These are phyloP conservation scores for Chrysodeixis includens DNA, from an alignment of 2,888 invertebrate species.

Conservation along the genomic window DNA sequence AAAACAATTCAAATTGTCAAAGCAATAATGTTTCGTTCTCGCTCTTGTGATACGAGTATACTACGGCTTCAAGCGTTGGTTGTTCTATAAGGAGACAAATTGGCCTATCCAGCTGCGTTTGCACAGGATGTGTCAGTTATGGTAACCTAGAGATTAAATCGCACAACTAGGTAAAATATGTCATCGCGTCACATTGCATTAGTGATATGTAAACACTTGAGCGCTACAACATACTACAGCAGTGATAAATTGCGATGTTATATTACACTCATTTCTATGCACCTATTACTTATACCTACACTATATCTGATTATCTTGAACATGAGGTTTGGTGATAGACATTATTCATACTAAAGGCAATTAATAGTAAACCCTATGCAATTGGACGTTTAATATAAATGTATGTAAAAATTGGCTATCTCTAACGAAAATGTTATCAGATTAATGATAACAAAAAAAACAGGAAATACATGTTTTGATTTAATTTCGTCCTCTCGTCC, in stretches of 20 bases:
- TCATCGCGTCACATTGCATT: slow-evolving; percentile 9
- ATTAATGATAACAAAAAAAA: too few relatives aligned
- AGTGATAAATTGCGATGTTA: slow-evolving; percentile 35
- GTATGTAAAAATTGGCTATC: too few relatives aligned
- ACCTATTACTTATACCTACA: slow-evolving; percentile 37
- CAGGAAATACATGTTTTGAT: too few relatives aligned
- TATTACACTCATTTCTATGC: slow-evolving; percentile 19
- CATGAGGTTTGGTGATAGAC: too few relatives aligned
- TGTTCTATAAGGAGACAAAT: background rate
- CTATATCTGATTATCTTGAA: slow-evolving; percentile 43
- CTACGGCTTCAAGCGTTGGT: background rate
- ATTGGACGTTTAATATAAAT: too few relatives aligned
- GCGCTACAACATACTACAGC: slow-evolving; percentile 14
- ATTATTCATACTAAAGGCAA: too few relatives aligned
- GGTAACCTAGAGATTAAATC: slow-evolving; percentile 23
- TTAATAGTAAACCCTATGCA: too few relatives aligned
- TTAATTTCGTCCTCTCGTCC: too few relatives aligned
- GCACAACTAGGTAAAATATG: slow-evolving; percentile 16
- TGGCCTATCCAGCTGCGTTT: slow-evolving; percentile 3
- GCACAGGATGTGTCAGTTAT: slow-evolving; percentile 6
- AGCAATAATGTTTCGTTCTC: background rate
- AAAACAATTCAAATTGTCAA: too few relatives aligned
- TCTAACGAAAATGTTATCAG: too few relatives aligned
- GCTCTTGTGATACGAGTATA: background rate
- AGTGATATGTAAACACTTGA: slow-evolving; percentile 37